Evolutionary conservation across 2,797 vertebrate genomes (phyloP), one percentile per base, ranked within the genome.

Genomic region (Rhynchotus rufescens): DNA sequence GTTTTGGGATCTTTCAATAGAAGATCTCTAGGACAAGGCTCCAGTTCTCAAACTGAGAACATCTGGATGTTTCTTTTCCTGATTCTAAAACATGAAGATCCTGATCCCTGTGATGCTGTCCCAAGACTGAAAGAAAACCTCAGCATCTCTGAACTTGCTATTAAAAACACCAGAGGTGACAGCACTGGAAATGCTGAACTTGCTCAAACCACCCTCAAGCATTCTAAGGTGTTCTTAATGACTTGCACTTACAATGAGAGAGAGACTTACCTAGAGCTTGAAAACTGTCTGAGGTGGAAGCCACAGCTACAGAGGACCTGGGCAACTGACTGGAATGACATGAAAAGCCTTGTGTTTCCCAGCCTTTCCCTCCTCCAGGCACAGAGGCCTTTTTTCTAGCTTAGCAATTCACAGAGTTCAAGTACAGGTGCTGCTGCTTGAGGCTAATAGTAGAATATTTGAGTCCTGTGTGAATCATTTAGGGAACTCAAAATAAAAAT

Each of bases 121-220:
- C 66, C 44, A 14, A n/a, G 62, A 44, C 62, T 60, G n/a, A 56
- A 64, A 80, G 66, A 47, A 75, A 34, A 76, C 60, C 51, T 49
- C 38, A 10, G 21, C 17, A 45, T 21, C 66, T 52, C 60, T 6
- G 71, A 75, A 65, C 59, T 45, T 5, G 25, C 75, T 84, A 81
- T 81, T 90, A 89, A 84, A 84, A 56, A 51, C 85, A 47, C 34
- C 17, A 2, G 79, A 65, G 36, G 75, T 79, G 72, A 68, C 90
- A 91, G 67, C 59, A 15, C 22, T 67, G 32, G 16, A 65, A 89
- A 65, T 7, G 49, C 51, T 72, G 42, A 36, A 71, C 83, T 44
- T 34, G 77, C 82, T 42, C 34, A 19, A 80, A n/a, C 66, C 30
- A 74, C 74, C 66, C 62, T 88, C 38, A n/a, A 47, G 38, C n/a